phyloP scores from a whole-genome alignment of 2,797 vertebrate species.

The Neostethus bicornis region DNA sequence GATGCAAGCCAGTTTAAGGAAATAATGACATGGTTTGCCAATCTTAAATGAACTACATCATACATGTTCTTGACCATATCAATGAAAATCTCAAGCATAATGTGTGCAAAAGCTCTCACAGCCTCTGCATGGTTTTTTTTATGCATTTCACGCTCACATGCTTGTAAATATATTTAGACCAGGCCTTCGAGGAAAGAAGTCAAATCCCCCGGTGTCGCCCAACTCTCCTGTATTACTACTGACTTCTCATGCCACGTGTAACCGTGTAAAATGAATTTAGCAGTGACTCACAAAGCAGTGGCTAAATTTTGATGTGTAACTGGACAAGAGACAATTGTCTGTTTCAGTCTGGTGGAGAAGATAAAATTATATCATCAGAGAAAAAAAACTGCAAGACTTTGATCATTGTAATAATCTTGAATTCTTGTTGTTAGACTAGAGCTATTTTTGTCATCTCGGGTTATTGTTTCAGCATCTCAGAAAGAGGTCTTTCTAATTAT shows the following conservation, averaged over 20 bases:
- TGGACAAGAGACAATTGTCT: conserved; percentile 2
- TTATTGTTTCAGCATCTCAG: conserved; percentile 33
- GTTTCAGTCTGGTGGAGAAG: conserved; percentile 8
- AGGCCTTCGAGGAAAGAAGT: conserved; percentile 36
- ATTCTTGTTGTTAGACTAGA: conserved; percentile 6
- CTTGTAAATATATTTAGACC: conserved; percentile 55
- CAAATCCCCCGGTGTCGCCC: conserved; percentile 34
- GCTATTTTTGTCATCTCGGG: conserved; percentile 23
- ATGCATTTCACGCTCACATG: conserved; percentile 53
- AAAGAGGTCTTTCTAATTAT: not conserved
- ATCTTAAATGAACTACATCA: not conserved
- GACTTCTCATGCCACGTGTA: conserved; percentile 30
- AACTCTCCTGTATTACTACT: conserved; percentile 30
- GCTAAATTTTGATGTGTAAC: conserved; percentile 9
- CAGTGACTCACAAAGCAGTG: conserved; percentile 25
- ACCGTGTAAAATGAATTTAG: conserved; percentile 39
- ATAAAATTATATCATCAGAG: conserved; percentile 12
- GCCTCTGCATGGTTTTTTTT: conserved; percentile 30
- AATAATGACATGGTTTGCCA: conserved; percentile 21
- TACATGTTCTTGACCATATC: conserved; percentile 28
- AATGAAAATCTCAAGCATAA: conserved; percentile 39
- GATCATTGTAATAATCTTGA: not conserved
- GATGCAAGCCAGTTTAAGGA: conserved; percentile 27
- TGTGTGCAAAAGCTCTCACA: conserved; percentile 27
- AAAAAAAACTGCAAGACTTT: conserved; percentile 9